Percentiles rank a stretch among this genome's conserved stretches.
Evolutionary conservation across 2,797 vertebrate species (phyloP).

Genomic region (Carapus acus): DNA sequence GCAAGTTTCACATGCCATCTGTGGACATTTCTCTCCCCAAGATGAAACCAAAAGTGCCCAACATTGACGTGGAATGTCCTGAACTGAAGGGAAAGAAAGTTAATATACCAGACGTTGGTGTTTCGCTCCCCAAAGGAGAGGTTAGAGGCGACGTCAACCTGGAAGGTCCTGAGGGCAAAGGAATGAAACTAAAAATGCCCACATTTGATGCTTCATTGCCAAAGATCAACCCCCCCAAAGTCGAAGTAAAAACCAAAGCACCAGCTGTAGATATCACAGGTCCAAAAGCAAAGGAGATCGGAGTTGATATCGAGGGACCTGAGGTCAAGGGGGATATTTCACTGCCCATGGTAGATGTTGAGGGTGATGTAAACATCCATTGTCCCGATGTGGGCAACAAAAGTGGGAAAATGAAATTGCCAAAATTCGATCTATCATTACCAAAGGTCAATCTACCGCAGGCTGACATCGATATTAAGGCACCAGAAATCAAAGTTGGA

Average conservation of each 20-base stretch:
- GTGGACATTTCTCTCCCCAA: conserved; percentile 49
- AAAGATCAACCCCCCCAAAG: conserved; percentile 26
- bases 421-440: conserved; percentile 47
- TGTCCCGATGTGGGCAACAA: conserved; percentile 30
- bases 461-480: conserved; percentile 31
- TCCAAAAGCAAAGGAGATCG: conserved; percentile 19
- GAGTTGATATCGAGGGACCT: conserved; percentile 25
- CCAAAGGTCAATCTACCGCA: conserved; percentile 46
- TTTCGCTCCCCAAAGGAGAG: conserved; percentile 32
- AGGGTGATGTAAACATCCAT: conserved; percentile 32
- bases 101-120: conserved; percentile 44
- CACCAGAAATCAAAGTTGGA: conserved; percentile 34
- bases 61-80: conserved; percentile 38
- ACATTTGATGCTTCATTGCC: conserved; percentile 30
- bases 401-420: conserved; percentile 44
- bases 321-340: conserved; percentile 35
- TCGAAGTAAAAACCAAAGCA: conserved; percentile 36
- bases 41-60: conserved; percentile 22
- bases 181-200: conserved; percentile 28
- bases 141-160: conserved; percentile 20
- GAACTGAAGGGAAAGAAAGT: conserved; percentile 34
- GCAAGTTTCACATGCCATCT: conserved; percentile 47
- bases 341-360: conserved; percentile 40
- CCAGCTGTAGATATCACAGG: conserved; percentile 46
- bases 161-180: conserved; percentile 8